Evolutionary conservation across 2,113 vertebrate genomes (phyloP).

Genomic region (Synodontis membranacea): DNA sequence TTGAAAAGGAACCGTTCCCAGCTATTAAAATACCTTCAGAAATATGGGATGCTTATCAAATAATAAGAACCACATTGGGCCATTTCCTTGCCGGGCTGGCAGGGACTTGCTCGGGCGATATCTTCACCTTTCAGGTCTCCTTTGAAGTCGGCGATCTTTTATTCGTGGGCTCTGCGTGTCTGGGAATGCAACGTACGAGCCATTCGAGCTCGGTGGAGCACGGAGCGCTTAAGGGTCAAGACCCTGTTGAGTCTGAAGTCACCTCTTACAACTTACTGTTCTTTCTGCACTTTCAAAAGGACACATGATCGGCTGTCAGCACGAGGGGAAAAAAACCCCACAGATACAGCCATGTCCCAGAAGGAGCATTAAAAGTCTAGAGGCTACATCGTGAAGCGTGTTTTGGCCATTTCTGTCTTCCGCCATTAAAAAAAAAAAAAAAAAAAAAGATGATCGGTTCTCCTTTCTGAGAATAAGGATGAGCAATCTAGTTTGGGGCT

Average conservation of each 20-base stretch:
- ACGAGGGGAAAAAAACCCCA: slow-evolving; percentile 33
- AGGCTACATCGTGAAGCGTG: background rate
- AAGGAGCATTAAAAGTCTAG: slow-evolving; percentile 21
- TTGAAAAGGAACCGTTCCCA: slow-evolving; percentile 69
- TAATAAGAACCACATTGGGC: slow-evolving; percentile 78
- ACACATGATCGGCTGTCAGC: slow-evolving; percentile 22
- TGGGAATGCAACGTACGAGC: slow-evolving; percentile 63
- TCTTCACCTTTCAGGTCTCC: slow-evolving; percentile 69
- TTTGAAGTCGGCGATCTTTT: slow-evolving; percentile 71
- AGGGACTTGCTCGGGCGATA: slow-evolving; percentile 63
- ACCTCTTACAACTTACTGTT: background rate
- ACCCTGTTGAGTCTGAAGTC: background rate
- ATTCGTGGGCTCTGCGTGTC: slow-evolving; percentile 50
- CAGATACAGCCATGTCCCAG: slow-evolving; percentile 19
- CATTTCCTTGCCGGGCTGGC: slow-evolving; percentile 57
- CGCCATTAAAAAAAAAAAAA: slow-evolving; percentile 44
- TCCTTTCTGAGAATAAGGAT: slow-evolving; percentile 50
- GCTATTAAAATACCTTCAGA: slow-evolving; percentile 77
- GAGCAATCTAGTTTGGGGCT: slow-evolving; percentile 34
- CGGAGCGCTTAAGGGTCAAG: slow-evolving; percentile 7
- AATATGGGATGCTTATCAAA: slow-evolving; percentile 81
- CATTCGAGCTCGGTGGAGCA: slow-evolving; percentile 36
- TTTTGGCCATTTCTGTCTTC: slow-evolving; percentile 29
- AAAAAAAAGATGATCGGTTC: slow-evolving; percentile 53
- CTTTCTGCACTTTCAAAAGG: background rate